Evolutionary conservation across 2,888 invertebrate genomes (phyloP).

Genomic region (Nomada ferruginata): DNA sequence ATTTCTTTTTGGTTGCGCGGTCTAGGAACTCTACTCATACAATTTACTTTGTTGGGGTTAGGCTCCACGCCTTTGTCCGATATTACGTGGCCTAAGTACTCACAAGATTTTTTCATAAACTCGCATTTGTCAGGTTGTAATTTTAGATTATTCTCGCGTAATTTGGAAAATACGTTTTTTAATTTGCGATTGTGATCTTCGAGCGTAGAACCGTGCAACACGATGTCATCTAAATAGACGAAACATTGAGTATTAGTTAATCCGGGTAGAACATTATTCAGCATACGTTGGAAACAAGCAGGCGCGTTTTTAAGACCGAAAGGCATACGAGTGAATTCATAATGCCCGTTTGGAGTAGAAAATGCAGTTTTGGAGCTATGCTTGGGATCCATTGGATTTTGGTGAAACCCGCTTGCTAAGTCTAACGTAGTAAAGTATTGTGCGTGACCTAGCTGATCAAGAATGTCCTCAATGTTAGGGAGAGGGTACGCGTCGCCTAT

Average conservation of each 20-base stretch:
- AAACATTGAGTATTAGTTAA: background rate
- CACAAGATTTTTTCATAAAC: background rate
- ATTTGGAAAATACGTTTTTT: background rate
- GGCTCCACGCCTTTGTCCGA: background rate
- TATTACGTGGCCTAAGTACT: constrained; percentile 1
- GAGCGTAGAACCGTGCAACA: background rate
- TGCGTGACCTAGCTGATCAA: background rate
- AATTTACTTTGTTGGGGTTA: no score
- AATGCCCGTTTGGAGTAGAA: background rate
- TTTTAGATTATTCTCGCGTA: background rate
- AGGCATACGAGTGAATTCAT: background rate
- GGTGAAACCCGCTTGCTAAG: background rate
- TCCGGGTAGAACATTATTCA: background rate
- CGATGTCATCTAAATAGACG: background rate
- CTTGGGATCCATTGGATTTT: background rate
- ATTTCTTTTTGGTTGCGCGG: background rate
- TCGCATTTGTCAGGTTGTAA: background rate
- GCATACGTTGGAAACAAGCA: background rate
- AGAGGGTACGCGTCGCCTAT: background rate
- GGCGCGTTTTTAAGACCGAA: background rate
- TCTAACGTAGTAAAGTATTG: background rate
- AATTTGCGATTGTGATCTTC: background rate
- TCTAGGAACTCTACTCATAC: background rate
- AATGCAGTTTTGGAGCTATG: background rate
- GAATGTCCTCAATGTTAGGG: background rate